phyloP scores from a whole-genome alignment of 2,113 vertebrate genomes.

The Syngnathus floridae region DNA sequence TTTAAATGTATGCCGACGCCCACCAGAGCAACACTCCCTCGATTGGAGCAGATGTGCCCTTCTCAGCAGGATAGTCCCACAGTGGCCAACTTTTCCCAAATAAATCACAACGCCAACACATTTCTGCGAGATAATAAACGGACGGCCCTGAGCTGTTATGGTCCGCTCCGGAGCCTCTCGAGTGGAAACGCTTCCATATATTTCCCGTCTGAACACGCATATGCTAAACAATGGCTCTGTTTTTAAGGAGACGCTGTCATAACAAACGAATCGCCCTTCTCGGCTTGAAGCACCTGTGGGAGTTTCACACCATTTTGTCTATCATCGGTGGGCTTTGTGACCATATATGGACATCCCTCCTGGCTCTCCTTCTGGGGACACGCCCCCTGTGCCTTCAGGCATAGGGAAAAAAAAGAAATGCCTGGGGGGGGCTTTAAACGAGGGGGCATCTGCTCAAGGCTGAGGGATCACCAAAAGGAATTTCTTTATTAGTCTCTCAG shows the following conservation, averaged over 20 bases:
- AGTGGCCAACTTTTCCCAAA: not conserved
- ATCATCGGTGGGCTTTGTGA: slow-evolving; percentile 32
- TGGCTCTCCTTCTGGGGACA: slow-evolving; percentile 15
- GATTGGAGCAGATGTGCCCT: not conserved
- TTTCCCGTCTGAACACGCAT: slow-evolving; percentile 14
- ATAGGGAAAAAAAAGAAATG: slow-evolving; percentile 12
- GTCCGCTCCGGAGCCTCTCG: slow-evolving; percentile 19
- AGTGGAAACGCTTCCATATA: slow-evolving; percentile 21
- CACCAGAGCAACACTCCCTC: not conserved
- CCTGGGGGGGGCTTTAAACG: not conserved
- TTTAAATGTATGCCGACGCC: not conserved
- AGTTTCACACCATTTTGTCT: slow-evolving; percentile 50
- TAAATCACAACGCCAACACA: not conserved
- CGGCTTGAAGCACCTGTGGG: slow-evolving; percentile 53
- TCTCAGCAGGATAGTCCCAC: not conserved
- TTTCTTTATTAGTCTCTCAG: slow-evolving; percentile 52
- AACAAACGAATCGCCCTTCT: slow-evolving; percentile 34
- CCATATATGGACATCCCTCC: slow-evolving; percentile 54
- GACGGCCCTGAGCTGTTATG: slow-evolving; percentile 45
- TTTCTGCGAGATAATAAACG: slow-evolving; percentile 43
- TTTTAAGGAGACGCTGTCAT: slow-evolving; percentile 24
- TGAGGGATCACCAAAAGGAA: slow-evolving; percentile 46
- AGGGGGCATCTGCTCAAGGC: slow-evolving; percentile 34
- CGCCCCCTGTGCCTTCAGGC: slow-evolving; percentile 32
- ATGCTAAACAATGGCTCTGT: slow-evolving; percentile 25